Percentiles rank a stretch among this genome's conserved stretches.
These are phyloP conservation scores for Himalopsyche anomala DNA, from an alignment of 2,888 invertebrate genomes.

Conservation along the genomic window DNA sequence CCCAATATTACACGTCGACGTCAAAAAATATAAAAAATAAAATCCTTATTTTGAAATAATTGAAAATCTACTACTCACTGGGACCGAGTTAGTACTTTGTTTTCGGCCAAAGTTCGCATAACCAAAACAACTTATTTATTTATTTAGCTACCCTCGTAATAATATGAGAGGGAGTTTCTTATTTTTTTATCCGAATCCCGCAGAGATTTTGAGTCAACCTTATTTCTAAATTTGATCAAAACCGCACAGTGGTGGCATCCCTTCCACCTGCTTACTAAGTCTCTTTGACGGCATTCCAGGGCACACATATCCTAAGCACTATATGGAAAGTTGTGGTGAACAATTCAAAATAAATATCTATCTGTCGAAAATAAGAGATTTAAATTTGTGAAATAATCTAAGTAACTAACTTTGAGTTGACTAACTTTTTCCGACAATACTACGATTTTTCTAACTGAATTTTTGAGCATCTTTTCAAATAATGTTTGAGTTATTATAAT, in stretches of 20 bases:
- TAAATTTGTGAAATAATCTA: too few species aligned
- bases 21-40: too few species aligned
- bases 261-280: conserved; percentile 42
- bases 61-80: too few species aligned
- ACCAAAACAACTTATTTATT: conserved; percentile 24
- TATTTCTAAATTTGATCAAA: conserved; percentile 56
- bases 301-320: conserved; percentile 45
- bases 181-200: conserved; percentile 14
- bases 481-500: too few species aligned
- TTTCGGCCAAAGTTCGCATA: neutral
- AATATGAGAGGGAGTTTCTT: conserved; percentile 14
- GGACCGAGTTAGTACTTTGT: neutral
- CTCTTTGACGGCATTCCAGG: conserved; percentile 54
- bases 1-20: too few species aligned
- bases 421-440: too few species aligned
- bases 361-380: too few species aligned
- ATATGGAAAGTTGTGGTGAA: conserved; percentile 17
- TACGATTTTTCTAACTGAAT: too few species aligned
- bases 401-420: too few species aligned
- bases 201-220: conserved; percentile 44
- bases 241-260: conserved; percentile 29
- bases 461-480: too few species aligned
- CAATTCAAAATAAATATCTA: neutral
- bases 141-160: conserved; percentile 11
- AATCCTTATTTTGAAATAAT: too few species aligned